Conservation (phyloP, 2,888 invertebrate species). For the Tetragonisca angustula region DNA sequence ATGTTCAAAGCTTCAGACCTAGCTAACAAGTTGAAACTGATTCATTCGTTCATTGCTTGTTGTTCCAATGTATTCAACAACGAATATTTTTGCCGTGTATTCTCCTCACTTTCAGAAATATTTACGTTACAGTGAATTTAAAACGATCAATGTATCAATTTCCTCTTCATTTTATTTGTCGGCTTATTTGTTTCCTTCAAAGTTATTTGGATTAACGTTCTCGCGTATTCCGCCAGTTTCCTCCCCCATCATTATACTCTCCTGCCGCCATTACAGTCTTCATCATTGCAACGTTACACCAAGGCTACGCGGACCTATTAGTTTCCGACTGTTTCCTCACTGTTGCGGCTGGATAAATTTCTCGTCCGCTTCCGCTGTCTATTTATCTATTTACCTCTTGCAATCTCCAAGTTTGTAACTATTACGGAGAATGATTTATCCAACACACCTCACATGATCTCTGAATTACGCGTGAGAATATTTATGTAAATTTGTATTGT, state of each 20-base stretch:
- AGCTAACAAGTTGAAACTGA: neutral
- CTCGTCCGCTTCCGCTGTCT: slow-evolving; percentile 1
- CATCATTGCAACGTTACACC: slow-evolving; percentile 10
- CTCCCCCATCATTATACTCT: neutral
- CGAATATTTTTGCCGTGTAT: neutral
- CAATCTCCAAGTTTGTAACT: neutral
- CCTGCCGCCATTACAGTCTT: neutral
- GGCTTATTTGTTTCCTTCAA: neutral
- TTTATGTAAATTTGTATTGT: neutral
- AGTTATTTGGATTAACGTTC: neutral
- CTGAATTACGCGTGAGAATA: neutral
- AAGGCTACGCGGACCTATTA: slow-evolving; percentile 3
- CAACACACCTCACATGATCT: neutral
- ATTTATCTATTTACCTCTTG: slow-evolving; percentile 30
- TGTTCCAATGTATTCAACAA: neutral
- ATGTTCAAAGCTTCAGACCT: neutral
- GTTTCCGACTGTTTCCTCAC: slow-evolving; percentile 2
- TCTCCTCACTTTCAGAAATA: neutral
- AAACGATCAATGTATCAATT: neutral
- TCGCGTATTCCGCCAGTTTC: neutral
- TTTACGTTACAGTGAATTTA: neutral
- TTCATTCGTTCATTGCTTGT: neutral
- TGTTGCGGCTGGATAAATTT: slow-evolving; percentile 36
- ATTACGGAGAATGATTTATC: neutral
- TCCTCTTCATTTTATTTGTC: neutral